A percentile compares a stretch with the other conserved stretches of the same genome.
phyloP scores from a whole-genome alignment of 2,888 invertebrate genomes.

The Pollenia amentaria region DNA sequence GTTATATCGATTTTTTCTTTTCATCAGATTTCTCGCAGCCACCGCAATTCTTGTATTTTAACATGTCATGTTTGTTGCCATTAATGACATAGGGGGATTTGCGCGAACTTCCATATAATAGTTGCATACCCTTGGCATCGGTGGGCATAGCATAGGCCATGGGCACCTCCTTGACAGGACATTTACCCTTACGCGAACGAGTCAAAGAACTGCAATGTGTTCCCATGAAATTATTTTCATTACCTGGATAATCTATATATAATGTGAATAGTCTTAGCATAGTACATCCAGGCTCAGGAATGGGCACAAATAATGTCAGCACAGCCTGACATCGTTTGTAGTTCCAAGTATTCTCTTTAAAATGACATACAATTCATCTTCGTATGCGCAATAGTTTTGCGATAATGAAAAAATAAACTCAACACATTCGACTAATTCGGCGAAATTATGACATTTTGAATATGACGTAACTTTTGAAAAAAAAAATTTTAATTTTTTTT shows the following conservation, averaged over 20 bases:
- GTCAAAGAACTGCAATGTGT: constrained; percentile 81
- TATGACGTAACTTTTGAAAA: too few relatives aligned
- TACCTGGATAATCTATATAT: constrained; percentile 83
- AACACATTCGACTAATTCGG: too few relatives aligned
- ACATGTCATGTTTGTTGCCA: constrained; percentile 59
- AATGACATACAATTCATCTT: too few relatives aligned
- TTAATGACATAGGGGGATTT: constrained; percentile 79
- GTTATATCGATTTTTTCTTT: constrained; percentile 30
- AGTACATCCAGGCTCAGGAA: constrained; percentile 81
- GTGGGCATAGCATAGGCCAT: constrained; percentile 82
- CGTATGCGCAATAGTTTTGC: too few relatives aligned
- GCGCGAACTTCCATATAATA: constrained; percentile 81
- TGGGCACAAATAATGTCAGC: constrained; percentile 81
- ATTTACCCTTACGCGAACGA: constrained; percentile 78
- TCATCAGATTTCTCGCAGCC: constrained; percentile 19
- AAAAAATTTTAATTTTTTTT: too few relatives aligned
- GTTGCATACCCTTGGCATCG: constrained; percentile 80
- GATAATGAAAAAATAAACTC: too few relatives aligned
- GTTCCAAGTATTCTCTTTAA: too few relatives aligned
- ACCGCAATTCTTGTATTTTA: constrained; percentile 52
- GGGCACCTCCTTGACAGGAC: constrained; percentile 77
- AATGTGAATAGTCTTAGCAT: constrained; percentile 81
- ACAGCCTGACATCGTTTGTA: too few relatives aligned
- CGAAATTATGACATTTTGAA: too few relatives aligned
- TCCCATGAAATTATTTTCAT: constrained; percentile 82